Evolutionary conservation across 1,140 invertebrate species (phyloP), one percentile per base, ranked within the genome.

Genomic region (Macrocentrus cingulum): DNA sequence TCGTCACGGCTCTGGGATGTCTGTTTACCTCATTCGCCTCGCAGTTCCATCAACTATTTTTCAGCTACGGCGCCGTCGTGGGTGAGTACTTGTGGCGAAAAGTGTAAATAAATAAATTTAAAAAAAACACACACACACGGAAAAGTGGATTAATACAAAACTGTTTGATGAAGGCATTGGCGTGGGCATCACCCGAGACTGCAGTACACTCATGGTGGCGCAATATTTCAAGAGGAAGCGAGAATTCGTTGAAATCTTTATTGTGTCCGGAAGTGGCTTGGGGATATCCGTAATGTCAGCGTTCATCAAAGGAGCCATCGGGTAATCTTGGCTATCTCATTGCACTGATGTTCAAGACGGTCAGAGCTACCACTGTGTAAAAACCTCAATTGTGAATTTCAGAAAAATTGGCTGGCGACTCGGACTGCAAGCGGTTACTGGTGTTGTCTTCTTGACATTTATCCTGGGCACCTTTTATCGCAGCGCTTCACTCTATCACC

Each of bases 401-500:
- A 94, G 92, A 60, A 86, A 88, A 54, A 84, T 94, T n/a, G 88
- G 89, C n/a, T 95, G 92, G 92, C 84, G 90, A 62, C 76, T 92
- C 52, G 91, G 91, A 18, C 83, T 95, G 15, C 92, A 95, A 75
- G 87, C 89, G 34, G 87, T 95, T 2, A 94, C 92, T 1, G 91
- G 89, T 11, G 84, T 90, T 1, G 85, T 93, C 9, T 91, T 92
- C 60, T 77, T 90, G 4, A 93, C 91, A 0, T 95, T 94, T 72
- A 87, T 95, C 65, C 81, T 94, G 7, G 92, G 92, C 15, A 92
- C 90, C 1, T 91, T 92, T 77, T 95, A 95, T 73, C 85, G 93
- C 13, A 93, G 91, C 6, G 92, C 92, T 0, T 94, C 91, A 0
- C 80, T 95, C 0, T 95, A 95, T 68, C 92, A 95, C 76, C 92